These are phyloP conservation scores for Hydra vulgaris DNA, from an alignment of 30 jellyfish, hydroid and myxozoan species.

Conservation along the genomic window DNA sequence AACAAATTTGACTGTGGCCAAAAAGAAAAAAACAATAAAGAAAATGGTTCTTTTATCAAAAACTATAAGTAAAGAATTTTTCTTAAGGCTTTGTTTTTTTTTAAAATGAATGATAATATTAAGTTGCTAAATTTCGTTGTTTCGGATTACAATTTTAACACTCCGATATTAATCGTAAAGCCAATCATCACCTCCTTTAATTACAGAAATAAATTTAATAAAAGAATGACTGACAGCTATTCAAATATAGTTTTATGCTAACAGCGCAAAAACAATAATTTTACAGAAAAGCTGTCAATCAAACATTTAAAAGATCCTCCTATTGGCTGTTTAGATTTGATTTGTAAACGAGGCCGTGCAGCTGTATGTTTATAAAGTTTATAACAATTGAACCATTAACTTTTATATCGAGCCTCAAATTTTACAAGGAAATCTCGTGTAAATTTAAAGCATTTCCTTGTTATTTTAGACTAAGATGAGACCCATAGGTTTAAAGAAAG, in stretches of 20 bases:
- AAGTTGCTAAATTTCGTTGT: not conserved
- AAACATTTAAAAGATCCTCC: conserved; percentile 28
- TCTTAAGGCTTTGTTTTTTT: not conserved
- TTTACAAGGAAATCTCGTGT: conserved; percentile 36
- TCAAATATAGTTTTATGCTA: conserved; percentile 27
- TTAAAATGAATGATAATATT: not conserved
- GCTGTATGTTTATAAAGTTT: conserved; percentile 32
- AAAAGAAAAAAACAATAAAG: not conserved
- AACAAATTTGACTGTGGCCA: not conserved
- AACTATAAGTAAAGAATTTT: not conserved
- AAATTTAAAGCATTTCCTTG: conserved; percentile 15
- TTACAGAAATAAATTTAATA: conserved; percentile 19
- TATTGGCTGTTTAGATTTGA: conserved; percentile 38
- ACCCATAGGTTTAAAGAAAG: conserved; percentile 26
- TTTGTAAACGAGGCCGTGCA: conserved; percentile 38
- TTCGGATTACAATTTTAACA: not conserved
- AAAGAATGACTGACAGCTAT: conserved; percentile 34
- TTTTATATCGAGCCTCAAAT: conserved; percentile 31
- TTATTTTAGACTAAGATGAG: conserved; percentile 25
- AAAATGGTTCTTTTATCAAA: not conserved
- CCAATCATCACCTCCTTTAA: conserved; percentile 31
- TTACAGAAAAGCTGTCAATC: conserved; percentile 25
- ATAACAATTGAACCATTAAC: conserved; percentile 36
- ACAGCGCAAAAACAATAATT: conserved; percentile 30
- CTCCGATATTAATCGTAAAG: not conserved